Conservation (phyloP, 2,888 invertebrate species). For the Dermolepida albohirtum region DNA sequence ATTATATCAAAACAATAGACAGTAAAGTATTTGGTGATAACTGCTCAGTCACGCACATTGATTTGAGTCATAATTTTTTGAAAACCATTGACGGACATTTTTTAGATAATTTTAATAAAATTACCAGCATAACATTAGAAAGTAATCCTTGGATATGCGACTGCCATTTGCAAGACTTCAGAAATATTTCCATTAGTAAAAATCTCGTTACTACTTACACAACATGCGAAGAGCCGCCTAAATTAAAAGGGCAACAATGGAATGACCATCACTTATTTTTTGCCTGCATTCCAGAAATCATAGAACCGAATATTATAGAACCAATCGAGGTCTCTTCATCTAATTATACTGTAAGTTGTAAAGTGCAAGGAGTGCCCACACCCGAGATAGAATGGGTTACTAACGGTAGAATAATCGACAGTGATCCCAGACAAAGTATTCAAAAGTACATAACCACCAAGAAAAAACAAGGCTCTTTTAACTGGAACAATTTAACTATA, state of each 20-base stretch:
- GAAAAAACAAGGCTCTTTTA: constrained; percentile 50
- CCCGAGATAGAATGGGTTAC: constrained; percentile 82
- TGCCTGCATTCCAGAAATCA: constrained; percentile 84
- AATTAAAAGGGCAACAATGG: constrained; percentile 79
- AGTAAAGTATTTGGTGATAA: constrained; percentile 76
- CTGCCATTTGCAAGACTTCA: constrained; percentile 82
- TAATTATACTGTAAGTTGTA: constrained; percentile 80
- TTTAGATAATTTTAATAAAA: constrained; percentile 73
- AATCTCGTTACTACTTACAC: constrained; percentile 83
- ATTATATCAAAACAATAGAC: constrained; percentile 77
- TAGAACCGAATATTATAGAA: constrained; percentile 72
- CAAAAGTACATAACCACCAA: constrained; percentile 64
- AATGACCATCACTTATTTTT: constrained; percentile 79
- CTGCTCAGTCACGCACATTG: constrained; percentile 75
- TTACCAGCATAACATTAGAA: constrained; percentile 80
- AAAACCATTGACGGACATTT: constrained; percentile 74
- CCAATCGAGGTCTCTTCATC: constrained; percentile 73
- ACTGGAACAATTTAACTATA: constrained; percentile 73
- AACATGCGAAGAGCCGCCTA: constrained; percentile 77
- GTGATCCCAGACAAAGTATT: constrained; percentile 63
- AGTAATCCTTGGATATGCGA: constrained; percentile 92
- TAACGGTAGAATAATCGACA: constrained; percentile 73
- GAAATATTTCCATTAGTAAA: constrained; percentile 79
- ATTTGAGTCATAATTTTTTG: constrained; percentile 80
- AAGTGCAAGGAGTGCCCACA: constrained; percentile 79